phyloP scores from a whole-genome alignment of 2,797 vertebrate genomes.

The Vultur gryphus region DNA sequence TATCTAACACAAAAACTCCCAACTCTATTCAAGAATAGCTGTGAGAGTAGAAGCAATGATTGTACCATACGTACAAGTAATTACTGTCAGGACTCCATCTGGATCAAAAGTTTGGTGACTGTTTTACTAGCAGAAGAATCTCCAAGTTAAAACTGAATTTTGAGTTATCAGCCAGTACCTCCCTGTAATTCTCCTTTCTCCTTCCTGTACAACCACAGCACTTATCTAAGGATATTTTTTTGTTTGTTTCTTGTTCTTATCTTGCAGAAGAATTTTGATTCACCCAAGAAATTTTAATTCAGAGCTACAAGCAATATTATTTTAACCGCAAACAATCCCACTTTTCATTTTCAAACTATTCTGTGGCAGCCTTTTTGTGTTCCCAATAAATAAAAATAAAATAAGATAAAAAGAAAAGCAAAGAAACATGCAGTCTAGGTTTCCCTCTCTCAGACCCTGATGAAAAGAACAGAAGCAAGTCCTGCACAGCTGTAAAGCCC shows the following conservation, averaged over 20 bases:
- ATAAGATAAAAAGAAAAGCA: background rate
- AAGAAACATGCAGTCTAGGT: background rate
- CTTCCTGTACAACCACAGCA: background rate
- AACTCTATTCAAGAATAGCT: slow-evolving; percentile 21
- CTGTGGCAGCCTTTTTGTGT: background rate
- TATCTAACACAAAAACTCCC: slow-evolving; percentile 50
- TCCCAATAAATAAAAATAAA: background rate
- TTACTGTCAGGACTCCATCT: slow-evolving; percentile 48
- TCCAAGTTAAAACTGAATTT: background rate
- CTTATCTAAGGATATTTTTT: background rate
- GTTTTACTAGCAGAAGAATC: background rate
- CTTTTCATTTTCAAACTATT: background rate
- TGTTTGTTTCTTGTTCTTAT: background rate
- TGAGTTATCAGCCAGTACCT: slow-evolving; percentile 1
- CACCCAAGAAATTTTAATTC: background rate
- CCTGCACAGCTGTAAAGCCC: background rate
- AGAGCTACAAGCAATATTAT: background rate
- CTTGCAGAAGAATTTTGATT: background rate
- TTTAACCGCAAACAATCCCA: background rate
- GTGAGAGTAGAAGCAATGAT: background rate
- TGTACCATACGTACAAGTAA: slow-evolving; percentile 15
- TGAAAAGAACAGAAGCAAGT: background rate
- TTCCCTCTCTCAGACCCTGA: background rate
- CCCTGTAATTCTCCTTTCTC: background rate
- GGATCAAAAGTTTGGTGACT: background rate